These are phyloP conservation scores for Drosophila histrio DNA, from an alignment of 2,888 invertebrate genomes.

Conservation along the genomic window DNA sequence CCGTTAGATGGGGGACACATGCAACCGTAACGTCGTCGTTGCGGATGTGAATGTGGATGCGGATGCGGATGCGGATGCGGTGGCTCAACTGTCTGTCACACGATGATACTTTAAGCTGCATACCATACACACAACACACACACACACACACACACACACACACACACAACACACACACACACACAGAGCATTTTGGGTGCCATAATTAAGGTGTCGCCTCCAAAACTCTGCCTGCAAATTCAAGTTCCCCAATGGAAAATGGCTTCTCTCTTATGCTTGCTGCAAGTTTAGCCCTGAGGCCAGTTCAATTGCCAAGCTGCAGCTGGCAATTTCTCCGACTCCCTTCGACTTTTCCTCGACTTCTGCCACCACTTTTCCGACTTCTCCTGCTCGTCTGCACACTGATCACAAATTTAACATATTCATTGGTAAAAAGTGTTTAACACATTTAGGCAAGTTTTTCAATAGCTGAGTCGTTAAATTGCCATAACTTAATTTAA, in stretches of 20 bases:
- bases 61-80: conserved; percentile 13
- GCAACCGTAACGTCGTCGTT: conserved; percentile 16
- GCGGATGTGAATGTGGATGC: conserved; percentile 3
- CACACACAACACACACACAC: not conserved
- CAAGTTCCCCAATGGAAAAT: not conserved
- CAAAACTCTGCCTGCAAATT: conserved; percentile 9
- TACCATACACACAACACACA: conserved; percentile 7
- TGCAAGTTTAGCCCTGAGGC: conserved; percentile 10
- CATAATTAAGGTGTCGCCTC: conserved; percentile 68
- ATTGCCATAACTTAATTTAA: too few species aligned
- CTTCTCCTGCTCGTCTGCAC: not conserved
- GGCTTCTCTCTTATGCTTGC: conserved; percentile 16
- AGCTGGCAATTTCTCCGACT: not conserved
- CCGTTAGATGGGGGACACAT: conserved; percentile 6
- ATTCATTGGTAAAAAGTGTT: not conserved
- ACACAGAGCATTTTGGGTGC: conserved; percentile 26
- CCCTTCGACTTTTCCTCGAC: not conserved
- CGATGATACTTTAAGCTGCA: conserved; percentile 54
- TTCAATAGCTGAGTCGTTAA: too few species aligned
- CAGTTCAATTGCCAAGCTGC: conserved; percentile 25
- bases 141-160: not conserved
- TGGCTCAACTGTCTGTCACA: conserved; percentile 52
- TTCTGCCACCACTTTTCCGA: not conserved
- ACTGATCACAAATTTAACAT: not conserved
- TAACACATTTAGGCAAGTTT: too few species aligned